Evolutionary conservation across 1,140 invertebrate genomes (phyloP).

Genomic region (Antheraea pernyi): DNA sequence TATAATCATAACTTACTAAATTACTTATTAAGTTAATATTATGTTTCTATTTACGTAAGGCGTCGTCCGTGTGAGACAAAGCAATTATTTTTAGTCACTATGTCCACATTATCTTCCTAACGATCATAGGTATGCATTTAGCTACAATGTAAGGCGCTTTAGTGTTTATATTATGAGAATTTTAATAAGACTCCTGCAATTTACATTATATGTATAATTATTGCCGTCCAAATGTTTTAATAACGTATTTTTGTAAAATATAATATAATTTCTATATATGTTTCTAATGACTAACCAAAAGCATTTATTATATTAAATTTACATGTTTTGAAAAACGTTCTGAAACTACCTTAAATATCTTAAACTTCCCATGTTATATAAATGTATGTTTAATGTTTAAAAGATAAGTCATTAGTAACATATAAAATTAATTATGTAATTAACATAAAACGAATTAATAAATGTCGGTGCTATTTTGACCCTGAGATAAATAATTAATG

Average conservation of each 20-base stretch:
- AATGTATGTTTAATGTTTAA: not conserved
- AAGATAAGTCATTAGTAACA: slow-evolving; percentile 7
- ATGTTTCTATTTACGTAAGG: not conserved
- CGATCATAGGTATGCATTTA: slow-evolving; percentile 63
- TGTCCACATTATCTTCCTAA: slow-evolving; percentile 48
- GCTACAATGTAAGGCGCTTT: slow-evolving; percentile 52
- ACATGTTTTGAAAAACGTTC: not conserved
- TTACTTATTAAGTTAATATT: too few species aligned
- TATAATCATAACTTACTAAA: too few species aligned
- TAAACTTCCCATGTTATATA: too few species aligned
- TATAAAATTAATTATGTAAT: slow-evolving; percentile 1
- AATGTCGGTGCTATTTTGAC: slow-evolving; percentile 58
- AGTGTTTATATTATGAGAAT: slow-evolving; percentile 36
- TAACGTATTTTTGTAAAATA: slow-evolving; percentile 19
- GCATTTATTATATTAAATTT: not conserved
- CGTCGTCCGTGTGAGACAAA: not conserved
- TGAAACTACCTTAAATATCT: too few species aligned
- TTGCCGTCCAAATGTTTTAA: slow-evolving; percentile 63
- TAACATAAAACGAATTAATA: slow-evolving; percentile 20
- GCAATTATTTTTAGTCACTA: slow-evolving; percentile 28
- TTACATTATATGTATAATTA: slow-evolving; percentile 45
- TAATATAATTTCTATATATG: not conserved
- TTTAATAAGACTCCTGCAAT: slow-evolving; percentile 14
- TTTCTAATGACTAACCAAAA: not conserved
- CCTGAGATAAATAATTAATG: slow-evolving; percentile 24